phyloP scores from a whole-genome alignment of 2,113 vertebrate species.

The Ptychochromis oligacanthus region DNA sequence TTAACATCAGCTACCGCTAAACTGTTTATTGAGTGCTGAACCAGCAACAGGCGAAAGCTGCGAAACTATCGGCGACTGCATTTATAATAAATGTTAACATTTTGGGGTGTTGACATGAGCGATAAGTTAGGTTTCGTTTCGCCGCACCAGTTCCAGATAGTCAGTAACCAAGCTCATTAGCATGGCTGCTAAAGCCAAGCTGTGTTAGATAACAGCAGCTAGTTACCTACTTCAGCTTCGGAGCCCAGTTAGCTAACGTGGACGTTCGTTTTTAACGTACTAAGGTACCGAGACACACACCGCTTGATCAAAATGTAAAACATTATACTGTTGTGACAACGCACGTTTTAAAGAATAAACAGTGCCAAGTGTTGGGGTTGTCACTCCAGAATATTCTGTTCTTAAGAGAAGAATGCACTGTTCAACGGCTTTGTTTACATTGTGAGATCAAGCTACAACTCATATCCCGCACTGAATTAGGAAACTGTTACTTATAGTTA shows the following conservation, averaged over 20 bases:
- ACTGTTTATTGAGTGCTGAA: neutral
- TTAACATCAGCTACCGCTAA: neutral
- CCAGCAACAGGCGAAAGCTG: constrained; percentile 19
- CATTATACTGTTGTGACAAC: neutral
- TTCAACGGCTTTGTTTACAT: neutral
- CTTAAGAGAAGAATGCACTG: neutral
- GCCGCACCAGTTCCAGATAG: neutral
- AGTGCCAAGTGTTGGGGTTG: neutral
- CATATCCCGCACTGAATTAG: neutral
- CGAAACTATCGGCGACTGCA: neutral
- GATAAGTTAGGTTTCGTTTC: neutral
- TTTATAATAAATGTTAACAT: neutral
- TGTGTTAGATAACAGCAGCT: constrained; percentile 23
- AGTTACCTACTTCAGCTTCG: neutral
- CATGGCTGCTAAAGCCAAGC: constrained; percentile 18
- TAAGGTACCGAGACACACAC: neutral
- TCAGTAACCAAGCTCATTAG: neutral
- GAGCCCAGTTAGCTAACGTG: neutral
- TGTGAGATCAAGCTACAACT: neutral
- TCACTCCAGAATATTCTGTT: neutral
- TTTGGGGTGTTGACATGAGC: rapidly evolving
- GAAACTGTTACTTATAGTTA: neutral
- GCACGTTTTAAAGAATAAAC: neutral
- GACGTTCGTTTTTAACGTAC: neutral
- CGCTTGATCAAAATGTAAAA: neutral